Evolutionary conservation across 2,113 vertebrate species (phyloP), one percentile per base, ranked within the genome.

Genomic region (Melanostigma gelatinosum): DNA sequence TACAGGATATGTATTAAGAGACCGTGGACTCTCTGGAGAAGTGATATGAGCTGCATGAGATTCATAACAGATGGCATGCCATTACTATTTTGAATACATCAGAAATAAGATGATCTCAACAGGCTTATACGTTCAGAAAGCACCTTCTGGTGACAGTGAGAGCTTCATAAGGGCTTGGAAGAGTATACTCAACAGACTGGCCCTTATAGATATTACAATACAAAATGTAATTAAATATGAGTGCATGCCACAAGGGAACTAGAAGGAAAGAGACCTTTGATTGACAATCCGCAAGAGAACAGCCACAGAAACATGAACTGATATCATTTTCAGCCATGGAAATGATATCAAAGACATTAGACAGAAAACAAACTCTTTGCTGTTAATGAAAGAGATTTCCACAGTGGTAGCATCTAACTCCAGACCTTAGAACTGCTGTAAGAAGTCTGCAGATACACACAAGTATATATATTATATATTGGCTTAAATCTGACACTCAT

Each of bases 41-140:
- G 27, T 72, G 3, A 3, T 12, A 57, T 67, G 68, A 57, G 36
- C 62, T 65, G 22, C n/a, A 58, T 27, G 54, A 64, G 55, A 61
- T 71, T 68, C 46, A 24, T 48, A 75, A 54, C 83, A 89, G 76
- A 83, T 85, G 73, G 82, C 42, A 38, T 12, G 4, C 42, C 16
- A 76, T 83, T 48, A 71, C 29, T 78, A 44, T 78, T 67, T 78
- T 4, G 0, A 78, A 72, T 78, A 68, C 50, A 80, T 84, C 63
- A 66, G 52, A 76, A 71, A 79, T 74, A 69, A 58, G 72, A 64
- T 34, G 15, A 71, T 72, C 55, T n/a, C 46, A 29, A 44, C 24
- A 75, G 68, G 20, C 55, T 8, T 22, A 8, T 6, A 8, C 22
- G 50, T 67, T 82, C 40, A 77, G 15, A 42, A n/a, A 69, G 32